Evolutionary conservation across 2,113 vertebrate genomes (phyloP), one percentile per base, ranked within the genome.

Genomic region (Triplophysa dalaica): DNA sequence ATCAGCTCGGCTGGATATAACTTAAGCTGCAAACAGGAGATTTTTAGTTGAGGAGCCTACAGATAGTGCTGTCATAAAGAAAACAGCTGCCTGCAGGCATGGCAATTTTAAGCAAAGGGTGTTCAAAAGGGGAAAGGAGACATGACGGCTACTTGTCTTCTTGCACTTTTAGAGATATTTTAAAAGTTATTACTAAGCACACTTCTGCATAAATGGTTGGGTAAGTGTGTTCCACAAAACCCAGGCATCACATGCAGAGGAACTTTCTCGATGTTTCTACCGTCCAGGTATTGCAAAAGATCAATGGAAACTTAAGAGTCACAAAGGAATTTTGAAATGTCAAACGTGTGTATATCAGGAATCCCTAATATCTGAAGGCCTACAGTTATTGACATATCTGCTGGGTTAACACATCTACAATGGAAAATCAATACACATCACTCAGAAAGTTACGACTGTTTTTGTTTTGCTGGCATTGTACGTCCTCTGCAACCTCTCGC

Each of bases 221-320:
- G 43, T 45, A 45, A 45, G 9, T 12, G 43, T 45, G 43, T 45
- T 12, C 11, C 43, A 45, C 43, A 45, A 12, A 45, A 45, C 9
- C 8, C 43, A 45, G 9, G 12, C 43, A 12, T 45, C 11, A 45
- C 9, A 45, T 12, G 43, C 69, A 62, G 1, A 52, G 50, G 26
- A 26, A 58, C 58, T 80, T 29, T 4, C 29, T 29, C 4, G 29
- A 4, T 80, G 67, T 68, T 80, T 62, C 9, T 70, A 82, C 29
- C 29, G 63, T 6, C n/a, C 72, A 74, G 75, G 38, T 61, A 61
- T 16, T 24, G 8, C 24, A 1, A 9, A n/a, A n/a, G 17, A 14
- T 16, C 17, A 7, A n/a, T 26, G 33, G 8, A n/a, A 45, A 66
- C 50, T 17, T 63, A 50, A 26, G 0, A 48, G 41, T 38, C 16